Evolutionary conservation across 1,140 invertebrate genomes (phyloP), one percentile per base, ranked within the genome.

Genomic region (Armadillidium nasatum): DNA sequence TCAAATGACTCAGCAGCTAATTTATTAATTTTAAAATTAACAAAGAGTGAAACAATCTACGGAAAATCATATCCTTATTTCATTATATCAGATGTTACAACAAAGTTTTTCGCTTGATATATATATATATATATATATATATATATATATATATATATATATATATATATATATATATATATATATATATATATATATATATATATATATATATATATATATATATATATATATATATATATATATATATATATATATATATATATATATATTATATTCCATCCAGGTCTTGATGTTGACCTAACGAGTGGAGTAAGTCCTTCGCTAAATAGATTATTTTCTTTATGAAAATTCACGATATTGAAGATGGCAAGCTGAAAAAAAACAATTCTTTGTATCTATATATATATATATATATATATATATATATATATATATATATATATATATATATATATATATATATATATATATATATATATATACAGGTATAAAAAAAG

Each of bases 281-380:
- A 98, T 85, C 94, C 94, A n/a, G 91, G 91, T 71, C 94, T 87
- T 81, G 90, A 94, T 0, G 92, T 92, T 45, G 94, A 96, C 84
- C 94, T 93, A 0, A 99, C 94, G 60, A 99, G 84, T 0, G 97
- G 96, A 9, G 96, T 96, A 90, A 98, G 92, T 0, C 95, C 93
- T 22, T 90, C 88, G 75, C 93, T 89, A 82, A 95, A 98, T 10
- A 98, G 86, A 82, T 94, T 96, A 76, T 91, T 90, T 75, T 89
- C 91, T 85, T 97, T 98, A 78, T 94, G 96, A 71, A 99, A 91
- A 86, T 99, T 99, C 0, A 98, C 94, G 72, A 99, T 91, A 83
- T 98, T 98, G 85, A 99, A 98, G 78, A 99, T 92, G 0, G 98
- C 95, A 50, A 75, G 69, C 73, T 75, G 73, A 19, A 44, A 68